These are phyloP conservation scores for Amiota communis DNA, from an alignment of 2,888 invertebrate genomes.

Conservation along the genomic window DNA sequence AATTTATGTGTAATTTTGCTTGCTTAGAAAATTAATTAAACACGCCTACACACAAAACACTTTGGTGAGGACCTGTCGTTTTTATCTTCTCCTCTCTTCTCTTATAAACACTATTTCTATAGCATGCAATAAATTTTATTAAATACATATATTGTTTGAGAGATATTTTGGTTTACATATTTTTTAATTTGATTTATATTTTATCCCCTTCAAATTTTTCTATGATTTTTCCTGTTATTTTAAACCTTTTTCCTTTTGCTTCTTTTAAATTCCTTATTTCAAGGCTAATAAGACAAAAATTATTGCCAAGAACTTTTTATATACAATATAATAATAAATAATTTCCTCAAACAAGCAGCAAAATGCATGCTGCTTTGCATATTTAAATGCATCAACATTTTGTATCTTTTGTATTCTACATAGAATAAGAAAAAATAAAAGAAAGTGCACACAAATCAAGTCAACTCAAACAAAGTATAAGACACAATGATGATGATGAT, in stretches of 20 bases:
- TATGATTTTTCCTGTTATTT: neutral
- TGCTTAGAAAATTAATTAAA: neutral
- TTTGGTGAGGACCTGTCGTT: too few species aligned
- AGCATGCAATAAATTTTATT: constrained; percentile 9
- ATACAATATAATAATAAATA: constrained; percentile 7
- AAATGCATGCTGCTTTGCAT: neutral
- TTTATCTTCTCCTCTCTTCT: too few species aligned
- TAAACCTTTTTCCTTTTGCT: too few species aligned
- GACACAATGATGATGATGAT: constrained; percentile 33
- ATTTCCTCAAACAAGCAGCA: neutral
- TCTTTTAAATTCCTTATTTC: constrained; percentile 11
- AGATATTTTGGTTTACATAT: neutral
- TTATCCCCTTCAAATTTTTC: neutral
- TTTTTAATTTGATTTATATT: neutral
- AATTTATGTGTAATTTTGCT: neutral
- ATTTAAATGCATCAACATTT: too few species aligned
- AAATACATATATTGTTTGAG: neutral
- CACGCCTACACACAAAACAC: constrained; percentile 20
- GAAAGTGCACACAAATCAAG: constrained; percentile 38
- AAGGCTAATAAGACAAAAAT: constrained; percentile 39
- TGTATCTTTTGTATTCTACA: neutral
- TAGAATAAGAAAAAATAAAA: neutral
- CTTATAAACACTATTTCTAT: neutral
- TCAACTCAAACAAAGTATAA: constrained; percentile 42
- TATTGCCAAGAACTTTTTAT: constrained; percentile 44